Base-by-base conservation (phyloP, 2,113 vertebrate genomes). In the Ibidorhyncha struthersii region DNA sequence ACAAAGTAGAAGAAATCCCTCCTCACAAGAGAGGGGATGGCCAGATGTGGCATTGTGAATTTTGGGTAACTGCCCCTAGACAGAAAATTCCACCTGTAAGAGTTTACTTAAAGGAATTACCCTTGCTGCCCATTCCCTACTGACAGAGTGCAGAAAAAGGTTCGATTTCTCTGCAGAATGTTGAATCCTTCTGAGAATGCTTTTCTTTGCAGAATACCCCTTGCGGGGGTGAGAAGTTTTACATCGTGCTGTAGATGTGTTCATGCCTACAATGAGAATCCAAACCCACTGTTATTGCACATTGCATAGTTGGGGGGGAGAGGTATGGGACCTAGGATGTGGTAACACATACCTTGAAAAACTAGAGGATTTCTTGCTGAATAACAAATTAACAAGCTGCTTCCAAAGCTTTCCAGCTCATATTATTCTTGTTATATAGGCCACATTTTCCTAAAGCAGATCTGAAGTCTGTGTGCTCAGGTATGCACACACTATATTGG, bases 221-320 rank as follows among this genome's bases (percentile, higher is more conserved):
- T 6, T 69, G 41, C 14, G 27, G 12, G 26, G 38, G 25, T 29
- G 20, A 27, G 16, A 8, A 8, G 8, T 66, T 82, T 67, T 73
- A 22, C 12, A 3, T 3, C 1, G 6, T 34, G n/a, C 6, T 63
- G 29, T 41, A 89, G 45, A 40, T 1, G 0, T 12, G 19, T 49
- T 81, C 18, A 19, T 52, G 32, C 34, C 47, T 82, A 30, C 43
- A 34, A 1, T 1, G n/a, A 82, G 29, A 85, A 66, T 43, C 36
- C 66, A 72, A 55, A 45, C 25, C 5, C 43, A 25, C 14, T 27
- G 13, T 38, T 56, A 17, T 20, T 93, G 82, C 11, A 16, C 22
- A 3, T 8, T 34, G 27, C 8, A 17, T 6, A 40, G 27, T 3
- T 66, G 8, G 10, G 11, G 18, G 17, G 55, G 3, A 20, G n/a